Evolutionary conservation across 2,797 vertebrate genomes (phyloP).

Genomic region (Otus scops): DNA sequence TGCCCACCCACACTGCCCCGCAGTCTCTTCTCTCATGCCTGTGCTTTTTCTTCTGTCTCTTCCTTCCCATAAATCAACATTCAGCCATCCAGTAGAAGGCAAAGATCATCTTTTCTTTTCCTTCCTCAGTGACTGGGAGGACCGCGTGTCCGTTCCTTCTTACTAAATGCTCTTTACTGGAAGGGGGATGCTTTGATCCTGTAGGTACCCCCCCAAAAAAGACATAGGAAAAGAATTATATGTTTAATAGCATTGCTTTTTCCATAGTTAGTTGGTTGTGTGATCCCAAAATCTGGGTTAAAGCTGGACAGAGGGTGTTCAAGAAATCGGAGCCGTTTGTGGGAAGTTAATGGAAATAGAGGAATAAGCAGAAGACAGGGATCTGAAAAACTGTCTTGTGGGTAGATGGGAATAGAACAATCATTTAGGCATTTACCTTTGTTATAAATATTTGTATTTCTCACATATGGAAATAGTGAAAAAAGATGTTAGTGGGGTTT

Average conservation of each 20-base stretch:
- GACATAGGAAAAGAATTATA: background rate
- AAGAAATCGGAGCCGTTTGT: background rate
- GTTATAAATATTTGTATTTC: slow-evolving; percentile 62
- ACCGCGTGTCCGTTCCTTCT: accelerated
- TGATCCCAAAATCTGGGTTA: background rate
- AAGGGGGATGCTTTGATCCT: background rate
- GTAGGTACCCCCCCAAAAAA: background rate
- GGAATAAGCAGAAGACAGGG: background rate
- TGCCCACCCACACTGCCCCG: background rate
- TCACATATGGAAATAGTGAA: slow-evolving; percentile 51
- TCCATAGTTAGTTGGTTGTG: background rate
- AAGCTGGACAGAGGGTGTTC: background rate
- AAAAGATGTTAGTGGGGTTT: slow-evolving; percentile 60
- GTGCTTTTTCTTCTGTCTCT: background rate
- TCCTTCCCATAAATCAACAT: background rate
- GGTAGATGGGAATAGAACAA: background rate
- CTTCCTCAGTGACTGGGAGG: background rate
- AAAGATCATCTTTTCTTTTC: background rate
- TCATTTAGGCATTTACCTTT: slow-evolving; percentile 55
- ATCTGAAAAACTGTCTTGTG: background rate
- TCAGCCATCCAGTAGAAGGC: background rate
- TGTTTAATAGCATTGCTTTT: background rate
- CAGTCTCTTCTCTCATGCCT: background rate
- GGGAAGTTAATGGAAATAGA: background rate
- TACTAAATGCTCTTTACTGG: background rate